These are phyloP conservation scores for Tragelaphus imberbis DNA, from an alignment of 2,113 vertebrate genomes.

Conservation along the genomic window DNA sequence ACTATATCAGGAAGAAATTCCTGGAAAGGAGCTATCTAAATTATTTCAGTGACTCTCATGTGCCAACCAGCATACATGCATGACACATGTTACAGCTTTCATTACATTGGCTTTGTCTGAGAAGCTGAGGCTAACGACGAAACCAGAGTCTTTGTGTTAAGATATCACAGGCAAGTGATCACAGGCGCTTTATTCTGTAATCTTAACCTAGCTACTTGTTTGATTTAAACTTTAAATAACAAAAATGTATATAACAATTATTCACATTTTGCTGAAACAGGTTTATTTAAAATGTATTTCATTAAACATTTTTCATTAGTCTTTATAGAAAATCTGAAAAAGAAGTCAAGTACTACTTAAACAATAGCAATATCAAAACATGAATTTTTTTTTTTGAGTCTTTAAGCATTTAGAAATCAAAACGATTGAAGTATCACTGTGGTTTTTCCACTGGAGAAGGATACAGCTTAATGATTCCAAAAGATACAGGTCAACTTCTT, in stretches of 20 bases:
- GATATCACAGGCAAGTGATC: background rate
- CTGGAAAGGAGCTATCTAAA: background rate
- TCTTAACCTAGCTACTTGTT: background rate
- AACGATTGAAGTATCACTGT: background rate
- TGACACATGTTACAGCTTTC: background rate
- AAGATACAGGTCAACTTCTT: background rate
- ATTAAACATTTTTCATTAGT: background rate
- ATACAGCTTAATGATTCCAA: background rate
- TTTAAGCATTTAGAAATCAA: background rate
- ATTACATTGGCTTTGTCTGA: background rate
- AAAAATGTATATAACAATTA: background rate
- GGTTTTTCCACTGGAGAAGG: background rate
- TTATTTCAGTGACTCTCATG: background rate
- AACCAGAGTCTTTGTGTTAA: background rate
- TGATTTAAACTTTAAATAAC: background rate
- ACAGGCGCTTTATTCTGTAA: background rate
- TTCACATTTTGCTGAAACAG: background rate
- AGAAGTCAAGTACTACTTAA: background rate
- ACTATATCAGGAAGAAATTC: background rate
- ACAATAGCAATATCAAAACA: background rate
- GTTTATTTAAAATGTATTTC: background rate
- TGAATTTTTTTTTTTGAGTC: background rate
- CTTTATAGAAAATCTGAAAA: background rate
- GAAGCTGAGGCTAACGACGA: background rate
- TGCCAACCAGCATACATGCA: background rate